Conservation (phyloP, 2,797 vertebrate genomes). For the Oreochromis grahami region DNA sequence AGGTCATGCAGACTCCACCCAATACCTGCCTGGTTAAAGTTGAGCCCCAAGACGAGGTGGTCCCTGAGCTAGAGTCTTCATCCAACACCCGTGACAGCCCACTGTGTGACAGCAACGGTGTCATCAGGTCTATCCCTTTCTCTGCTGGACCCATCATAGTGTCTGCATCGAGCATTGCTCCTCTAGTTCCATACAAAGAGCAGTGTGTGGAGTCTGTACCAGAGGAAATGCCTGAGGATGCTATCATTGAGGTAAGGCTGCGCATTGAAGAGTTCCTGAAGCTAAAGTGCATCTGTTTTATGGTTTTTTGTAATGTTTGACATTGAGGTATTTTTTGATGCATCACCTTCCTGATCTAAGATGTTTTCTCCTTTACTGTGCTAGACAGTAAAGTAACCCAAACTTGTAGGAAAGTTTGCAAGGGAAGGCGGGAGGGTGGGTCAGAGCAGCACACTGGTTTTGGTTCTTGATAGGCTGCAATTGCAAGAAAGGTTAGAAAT, state of each 20-base stretch:
- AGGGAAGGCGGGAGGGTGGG: background rate
- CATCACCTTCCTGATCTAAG: background rate
- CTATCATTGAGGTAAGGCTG: conserved; percentile 29
- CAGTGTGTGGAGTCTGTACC: conserved; percentile 15
- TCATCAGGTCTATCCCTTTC: background rate
- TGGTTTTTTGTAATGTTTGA: background rate
- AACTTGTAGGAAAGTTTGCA: background rate
- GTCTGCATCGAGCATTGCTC: conserved; percentile 18
- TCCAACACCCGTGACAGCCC: background rate
- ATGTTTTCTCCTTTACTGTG: background rate
- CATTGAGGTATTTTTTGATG: background rate
- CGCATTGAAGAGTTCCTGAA: background rate
- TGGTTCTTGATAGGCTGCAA: background rate
- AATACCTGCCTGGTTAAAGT: conserved; percentile 64
- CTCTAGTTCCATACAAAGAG: conserved; percentile 5
- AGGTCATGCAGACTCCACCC: conserved; percentile 66
- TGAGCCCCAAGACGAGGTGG: conserved; percentile 59
- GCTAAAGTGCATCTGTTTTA: background rate
- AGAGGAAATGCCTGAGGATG: conserved; percentile 14
- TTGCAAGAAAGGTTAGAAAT: background rate
- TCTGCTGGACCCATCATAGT: background rate
- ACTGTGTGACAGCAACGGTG: background rate
- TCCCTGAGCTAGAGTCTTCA: background rate
- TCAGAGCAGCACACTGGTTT: background rate
- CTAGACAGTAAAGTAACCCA: background rate